Evolutionary conservation across 2,113 vertebrate genomes (phyloP).

Genomic region (Barnardius zonarius): DNA sequence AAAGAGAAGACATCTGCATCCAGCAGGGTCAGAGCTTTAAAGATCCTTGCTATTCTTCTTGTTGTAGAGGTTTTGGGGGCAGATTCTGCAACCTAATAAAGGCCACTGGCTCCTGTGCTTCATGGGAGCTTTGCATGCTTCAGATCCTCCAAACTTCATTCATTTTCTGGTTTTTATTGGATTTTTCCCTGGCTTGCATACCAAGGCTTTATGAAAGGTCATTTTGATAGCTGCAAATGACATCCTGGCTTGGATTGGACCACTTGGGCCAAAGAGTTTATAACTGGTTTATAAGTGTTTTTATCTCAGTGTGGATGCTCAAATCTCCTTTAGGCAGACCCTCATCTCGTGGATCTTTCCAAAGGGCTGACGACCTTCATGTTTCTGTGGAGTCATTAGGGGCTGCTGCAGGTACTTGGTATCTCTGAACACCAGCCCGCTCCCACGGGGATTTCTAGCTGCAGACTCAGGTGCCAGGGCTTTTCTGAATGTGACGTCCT

Average conservation of each 20-base stretch:
- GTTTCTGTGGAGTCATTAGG: background rate
- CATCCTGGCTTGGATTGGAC: background rate
- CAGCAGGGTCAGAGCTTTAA: background rate
- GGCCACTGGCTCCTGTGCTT: rapidly evolving
- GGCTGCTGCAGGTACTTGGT: background rate
- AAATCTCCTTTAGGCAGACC: background rate
- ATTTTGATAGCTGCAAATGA: background rate
- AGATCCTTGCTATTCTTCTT: background rate
- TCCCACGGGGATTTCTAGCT: background rate
- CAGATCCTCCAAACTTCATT: background rate
- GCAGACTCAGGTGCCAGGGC: background rate
- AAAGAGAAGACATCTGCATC: background rate
- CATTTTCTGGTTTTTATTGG: background rate
- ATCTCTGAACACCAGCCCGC: background rate
- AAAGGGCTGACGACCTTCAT: background rate
- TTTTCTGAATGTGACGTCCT: background rate
- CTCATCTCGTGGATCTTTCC: rapidly evolving
- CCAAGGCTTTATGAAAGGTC: background rate
- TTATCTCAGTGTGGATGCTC: rapidly evolving
- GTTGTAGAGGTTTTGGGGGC: background rate
- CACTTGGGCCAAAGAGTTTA: background rate
- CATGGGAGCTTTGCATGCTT: background rate
- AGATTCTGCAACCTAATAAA: background rate
- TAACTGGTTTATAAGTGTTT: background rate
- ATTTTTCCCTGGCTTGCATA: background rate